Conservation (phyloP, 2,113 vertebrate species). For the Pachycephala philippinensis region DNA sequence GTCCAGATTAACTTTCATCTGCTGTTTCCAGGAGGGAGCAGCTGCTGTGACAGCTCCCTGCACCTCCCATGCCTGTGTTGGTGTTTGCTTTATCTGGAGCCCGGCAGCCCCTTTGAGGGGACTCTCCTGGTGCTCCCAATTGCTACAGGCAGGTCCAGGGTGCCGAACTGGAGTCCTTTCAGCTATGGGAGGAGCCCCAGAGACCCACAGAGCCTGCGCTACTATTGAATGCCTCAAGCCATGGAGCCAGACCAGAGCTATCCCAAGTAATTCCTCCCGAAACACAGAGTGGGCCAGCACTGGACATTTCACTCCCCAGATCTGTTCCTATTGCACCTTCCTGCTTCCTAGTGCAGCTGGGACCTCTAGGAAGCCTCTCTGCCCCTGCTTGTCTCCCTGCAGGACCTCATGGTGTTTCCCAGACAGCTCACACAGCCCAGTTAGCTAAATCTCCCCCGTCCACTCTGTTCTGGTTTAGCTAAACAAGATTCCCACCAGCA, state of each 20-base stretch:
- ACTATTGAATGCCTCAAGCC: neutral
- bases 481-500: neutral
- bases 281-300: rapidly evolving
- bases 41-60: neutral
- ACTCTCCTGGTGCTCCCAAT: neutral
- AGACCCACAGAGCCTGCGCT: neutral
- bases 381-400: neutral
- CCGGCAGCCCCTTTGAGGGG: neutral
- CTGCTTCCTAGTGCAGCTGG: neutral
- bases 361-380: neutral
- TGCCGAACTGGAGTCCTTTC: neutral
- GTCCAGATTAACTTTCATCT: neutral
- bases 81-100: neutral
- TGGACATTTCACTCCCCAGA: neutral
- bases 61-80: neutral
- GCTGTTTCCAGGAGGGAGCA: neutral
- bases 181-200: neutral
- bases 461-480: neutral
- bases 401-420: neutral
- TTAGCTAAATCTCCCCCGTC: neutral
- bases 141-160: neutral
- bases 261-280: neutral
- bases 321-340: neutral
- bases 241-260: neutral
- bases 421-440: neutral